Percentiles rank a stretch among this genome's conserved stretches.
phyloP scores from a whole-genome alignment of 2,888 invertebrate species.

The Archips xylosteana region DNA sequence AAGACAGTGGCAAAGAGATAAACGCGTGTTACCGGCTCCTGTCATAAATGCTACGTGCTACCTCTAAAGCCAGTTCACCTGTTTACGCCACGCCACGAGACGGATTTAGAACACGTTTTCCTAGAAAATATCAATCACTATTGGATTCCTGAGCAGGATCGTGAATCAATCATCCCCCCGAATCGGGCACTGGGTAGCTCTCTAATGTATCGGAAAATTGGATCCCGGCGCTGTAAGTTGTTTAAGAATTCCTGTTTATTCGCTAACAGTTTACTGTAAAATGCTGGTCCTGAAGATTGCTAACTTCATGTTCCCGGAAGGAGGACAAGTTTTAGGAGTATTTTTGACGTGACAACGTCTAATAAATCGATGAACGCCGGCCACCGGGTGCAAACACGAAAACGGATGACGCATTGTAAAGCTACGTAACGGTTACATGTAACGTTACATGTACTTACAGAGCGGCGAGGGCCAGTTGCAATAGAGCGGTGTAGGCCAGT shows the following conservation, averaged over 20 bases:
- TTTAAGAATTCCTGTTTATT: constrained; percentile 42
- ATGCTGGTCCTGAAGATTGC: neutral
- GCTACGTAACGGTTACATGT: no score
- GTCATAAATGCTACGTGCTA: neutral
- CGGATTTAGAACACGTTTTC: constrained; percentile 42
- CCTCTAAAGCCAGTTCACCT: constrained; percentile 28
- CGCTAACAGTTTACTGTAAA: constrained; percentile 29
- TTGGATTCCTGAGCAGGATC: constrained; percentile 52
- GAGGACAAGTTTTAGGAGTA: no score
- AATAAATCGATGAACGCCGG: no score
- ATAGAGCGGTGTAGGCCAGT: no score
- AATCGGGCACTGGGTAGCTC: constrained; percentile 45
- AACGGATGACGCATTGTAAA: no score
- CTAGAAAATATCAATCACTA: constrained; percentile 61
- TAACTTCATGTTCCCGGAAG: neutral
- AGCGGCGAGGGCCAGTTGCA: no score
- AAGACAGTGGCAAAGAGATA: no score
- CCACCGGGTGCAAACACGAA: no score
- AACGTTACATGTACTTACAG: no score
- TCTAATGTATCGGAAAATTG: constrained; percentile 79
- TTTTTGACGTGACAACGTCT: no score
- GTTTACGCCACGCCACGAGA: constrained; percentile 34
- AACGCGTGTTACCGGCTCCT: neutral
- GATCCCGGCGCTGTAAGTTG: constrained; percentile 51
- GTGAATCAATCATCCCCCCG: constrained; percentile 58